These are phyloP conservation scores for Emydura subglobosa DNA, from an alignment of 2,113 vertebrate genomes.

Conservation along the genomic window DNA sequence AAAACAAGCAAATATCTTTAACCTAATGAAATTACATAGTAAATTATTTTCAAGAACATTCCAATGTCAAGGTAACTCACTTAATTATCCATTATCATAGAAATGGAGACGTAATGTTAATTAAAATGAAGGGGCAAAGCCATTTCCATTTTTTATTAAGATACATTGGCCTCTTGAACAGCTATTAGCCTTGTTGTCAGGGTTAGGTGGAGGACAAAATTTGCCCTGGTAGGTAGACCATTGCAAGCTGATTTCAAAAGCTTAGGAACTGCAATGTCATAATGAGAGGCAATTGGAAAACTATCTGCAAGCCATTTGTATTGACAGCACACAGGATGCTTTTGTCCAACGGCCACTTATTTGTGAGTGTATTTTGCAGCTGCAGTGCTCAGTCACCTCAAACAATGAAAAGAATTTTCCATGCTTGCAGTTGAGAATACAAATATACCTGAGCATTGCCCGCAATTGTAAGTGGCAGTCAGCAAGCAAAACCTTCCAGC, in stretches of 20 bases:
- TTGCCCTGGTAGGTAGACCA: constrained; percentile 18
- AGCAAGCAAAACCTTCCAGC: constrained; percentile 12
- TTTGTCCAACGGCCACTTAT: neutral
- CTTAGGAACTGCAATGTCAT: neutral
- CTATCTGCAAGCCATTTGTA: neutral
- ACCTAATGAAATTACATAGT: constrained; percentile 76
- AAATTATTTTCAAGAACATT: constrained; percentile 86
- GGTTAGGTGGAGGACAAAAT: constrained; percentile 75
- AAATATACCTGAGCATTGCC: neutral
- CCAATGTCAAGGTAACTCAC: constrained; percentile 86
- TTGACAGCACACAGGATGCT: neutral
- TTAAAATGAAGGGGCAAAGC: constrained; percentile 87
- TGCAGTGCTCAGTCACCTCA: constrained; percentile 23
- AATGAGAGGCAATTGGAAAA: neutral
- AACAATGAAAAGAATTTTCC: constrained; percentile 10
- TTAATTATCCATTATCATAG: constrained; percentile 86
- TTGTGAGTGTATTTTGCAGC: neutral
- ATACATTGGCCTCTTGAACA: constrained; percentile 76
- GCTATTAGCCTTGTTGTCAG: constrained; percentile 73
- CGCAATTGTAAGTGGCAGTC: neutral
- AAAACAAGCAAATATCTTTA: constrained; percentile 76
- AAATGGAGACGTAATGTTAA: constrained; percentile 86
- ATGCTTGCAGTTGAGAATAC: neutral
- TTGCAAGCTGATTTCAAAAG: neutral
- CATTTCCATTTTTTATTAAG: constrained; percentile 86